Conservation (phyloP, 2,113 vertebrate genomes). For the Macaca mulatta region DNA sequence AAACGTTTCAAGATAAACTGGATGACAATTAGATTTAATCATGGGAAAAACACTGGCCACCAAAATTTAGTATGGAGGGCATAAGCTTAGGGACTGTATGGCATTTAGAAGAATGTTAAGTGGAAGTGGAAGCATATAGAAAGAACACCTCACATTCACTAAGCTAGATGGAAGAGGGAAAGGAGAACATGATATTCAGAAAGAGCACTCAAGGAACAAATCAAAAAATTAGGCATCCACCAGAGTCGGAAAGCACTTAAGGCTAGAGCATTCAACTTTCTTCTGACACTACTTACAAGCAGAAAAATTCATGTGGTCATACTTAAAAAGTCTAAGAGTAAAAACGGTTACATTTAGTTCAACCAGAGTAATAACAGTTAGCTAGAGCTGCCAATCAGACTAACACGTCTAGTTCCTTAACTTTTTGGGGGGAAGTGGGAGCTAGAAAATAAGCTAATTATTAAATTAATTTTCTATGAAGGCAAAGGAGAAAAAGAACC, state of each 20-base stretch:
- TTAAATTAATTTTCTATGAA: conserved; percentile 1
- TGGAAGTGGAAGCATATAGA: neutral
- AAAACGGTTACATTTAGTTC: neutral
- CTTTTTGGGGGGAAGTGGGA: neutral
- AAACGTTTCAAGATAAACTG: neutral
- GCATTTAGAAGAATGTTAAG: neutral
- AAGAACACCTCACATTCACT: neutral
- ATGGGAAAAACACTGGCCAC: neutral
- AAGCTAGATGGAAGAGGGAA: neutral
- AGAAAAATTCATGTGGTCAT: neutral
- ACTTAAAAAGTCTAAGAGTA: conserved; percentile 4
- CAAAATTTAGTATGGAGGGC: neutral
- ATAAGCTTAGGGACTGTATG: neutral
- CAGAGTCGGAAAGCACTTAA: neutral
- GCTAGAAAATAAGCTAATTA: conserved; percentile 19
- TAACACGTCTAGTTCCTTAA: neutral
- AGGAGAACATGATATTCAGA: neutral
- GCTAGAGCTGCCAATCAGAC: neutral
- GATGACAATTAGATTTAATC: neutral
- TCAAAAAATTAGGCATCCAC: neutral
- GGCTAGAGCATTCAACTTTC: neutral
- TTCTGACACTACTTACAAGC: neutral
- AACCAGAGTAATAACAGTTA: neutral
- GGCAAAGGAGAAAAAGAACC: neutral
- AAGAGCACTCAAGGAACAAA: neutral